Base-by-base conservation (phyloP, 1,140 invertebrate genomes). In the Pseudomyrmex cubaensis region DNA sequence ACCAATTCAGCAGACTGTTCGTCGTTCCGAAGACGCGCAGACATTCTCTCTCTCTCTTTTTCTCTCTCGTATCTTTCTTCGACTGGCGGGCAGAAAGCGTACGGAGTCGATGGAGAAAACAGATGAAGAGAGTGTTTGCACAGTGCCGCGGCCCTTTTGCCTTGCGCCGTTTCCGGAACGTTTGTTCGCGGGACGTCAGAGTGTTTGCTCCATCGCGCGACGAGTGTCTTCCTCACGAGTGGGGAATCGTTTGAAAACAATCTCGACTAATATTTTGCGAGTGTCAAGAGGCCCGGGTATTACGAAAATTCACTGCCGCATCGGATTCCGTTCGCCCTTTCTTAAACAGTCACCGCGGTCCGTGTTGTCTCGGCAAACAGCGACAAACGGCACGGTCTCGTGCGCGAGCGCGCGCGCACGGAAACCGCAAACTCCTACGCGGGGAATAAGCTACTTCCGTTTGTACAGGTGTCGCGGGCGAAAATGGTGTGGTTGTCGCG, bases 241-340 rank as follows among this genome's bases (percentile, higher is more conserved):
- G 70, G 70, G 54, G 66, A 72, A 70, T 80, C 66, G 76, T 82
- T 82, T 82, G 69, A 82, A 82, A 82, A 82, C 78, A 82, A 82
- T 82, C 72, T 82, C 72, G 17, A 82, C 78, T 64, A 82, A 82
- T 82, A 75, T 82, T 82, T 82, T 75, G 70, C 48, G 59, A 62
- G 25, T 25, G 57, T 25, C 17, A 61, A 82, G 50, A 25, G 78
- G 57, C 12, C 25, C 46, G 50, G 5, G 48, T 73, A 80, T 80
- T 80, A 80, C 76, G 76, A 80, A 80, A 80, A 80, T 80, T 80
- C 20, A 80, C 66, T 59, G 20, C 1, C 72, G 66, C 76, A 80
- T 59, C 76, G 54, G 76, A 80, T 80, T 61, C 20, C 22, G 20
- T 66, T 72, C 44, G 57, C 59, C 59, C 66, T 72, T 22, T 10